Conservation (phyloP, 2,888 invertebrate species). For the Phania funesta region DNA sequence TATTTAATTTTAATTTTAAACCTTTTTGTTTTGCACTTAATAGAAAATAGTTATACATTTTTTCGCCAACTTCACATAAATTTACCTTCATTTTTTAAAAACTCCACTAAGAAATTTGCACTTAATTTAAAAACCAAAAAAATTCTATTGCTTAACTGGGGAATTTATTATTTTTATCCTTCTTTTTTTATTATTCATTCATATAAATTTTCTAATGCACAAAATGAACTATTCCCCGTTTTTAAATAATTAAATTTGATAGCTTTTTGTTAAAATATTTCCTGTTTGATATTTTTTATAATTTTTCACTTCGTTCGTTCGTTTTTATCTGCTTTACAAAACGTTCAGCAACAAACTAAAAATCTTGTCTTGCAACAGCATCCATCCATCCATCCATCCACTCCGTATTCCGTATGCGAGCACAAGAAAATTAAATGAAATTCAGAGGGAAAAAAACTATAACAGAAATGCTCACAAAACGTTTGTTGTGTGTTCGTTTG, state of each 20-base stretch:
- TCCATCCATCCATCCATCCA: slow-evolving; percentile 27
- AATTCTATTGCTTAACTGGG: neutral
- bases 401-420: slow-evolving; percentile 41
- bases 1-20: neutral
- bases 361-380: slow-evolving; percentile 65
- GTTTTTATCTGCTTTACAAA: slow-evolving; percentile 64
- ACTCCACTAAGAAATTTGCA: slow-evolving; percentile 45
- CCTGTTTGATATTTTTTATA: neutral
- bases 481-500: slow-evolving; percentile 47
- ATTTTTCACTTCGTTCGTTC: slow-evolving; percentile 31
- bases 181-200: neutral
- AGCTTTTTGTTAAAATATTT: slow-evolving; percentile 38
- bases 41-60: slow-evolving; percentile 63
- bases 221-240: slow-evolving; percentile 20
- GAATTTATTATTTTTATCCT: neutral
- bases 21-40: slow-evolving; percentile 2
- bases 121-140: slow-evolving; percentile 9
- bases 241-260: slow-evolving; percentile 14
- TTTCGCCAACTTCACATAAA: slow-evolving; percentile 29
- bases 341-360: slow-evolving; percentile 66
- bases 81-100: slow-evolving; percentile 47
- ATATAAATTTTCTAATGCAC: slow-evolving; percentile 20
- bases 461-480: slow-evolving; percentile 58
- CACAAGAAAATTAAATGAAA: slow-evolving; percentile 53
- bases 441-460: slow-evolving; percentile 50